phyloP scores from a whole-genome alignment of 1,140 invertebrate species.

The Marisa cornuarietis region DNA sequence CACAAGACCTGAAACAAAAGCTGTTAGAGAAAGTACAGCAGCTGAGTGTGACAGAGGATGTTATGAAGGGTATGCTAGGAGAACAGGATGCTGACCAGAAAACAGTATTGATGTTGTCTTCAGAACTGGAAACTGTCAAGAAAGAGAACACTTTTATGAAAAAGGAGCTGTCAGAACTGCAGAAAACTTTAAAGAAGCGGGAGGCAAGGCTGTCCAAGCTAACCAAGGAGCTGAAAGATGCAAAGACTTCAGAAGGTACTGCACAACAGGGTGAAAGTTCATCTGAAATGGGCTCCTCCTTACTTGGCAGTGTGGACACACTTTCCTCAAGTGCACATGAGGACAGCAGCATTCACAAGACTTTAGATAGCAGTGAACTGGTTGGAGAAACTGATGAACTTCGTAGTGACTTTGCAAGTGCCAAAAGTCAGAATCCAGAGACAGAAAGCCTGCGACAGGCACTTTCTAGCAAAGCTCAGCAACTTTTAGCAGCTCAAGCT shows the following conservation, averaged over 20 bases:
- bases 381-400: too few species aligned
- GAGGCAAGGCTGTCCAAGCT: constrained; percentile 31
- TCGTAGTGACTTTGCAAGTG: too few species aligned
- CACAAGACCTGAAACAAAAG: constrained; percentile 27
- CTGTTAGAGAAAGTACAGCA: constrained; percentile 30
- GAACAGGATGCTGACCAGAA: constrained; percentile 28
- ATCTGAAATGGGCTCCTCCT: constrained; percentile 11
- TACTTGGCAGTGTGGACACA: constrained; percentile 7
- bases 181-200: constrained; percentile 38
- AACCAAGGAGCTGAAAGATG: constrained; percentile 25
- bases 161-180: constrained; percentile 33
- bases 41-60: constrained; percentile 26
- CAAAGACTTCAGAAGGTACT: background rate
- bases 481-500: background rate
- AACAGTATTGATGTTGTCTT: constrained; percentile 16
- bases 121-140: constrained; percentile 27
- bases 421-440: background rate
- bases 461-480: background rate
- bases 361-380: too few species aligned
- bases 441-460: background rate
- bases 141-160: constrained; percentile 15
- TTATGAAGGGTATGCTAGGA: constrained; percentile 33
- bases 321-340: background rate
- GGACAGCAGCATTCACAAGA: background rate
- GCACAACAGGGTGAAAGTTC: background rate